Conservation (phyloP, 37 sponge, comb jelly and placozoan species). For the Trichoplax adhaerens region DNA sequence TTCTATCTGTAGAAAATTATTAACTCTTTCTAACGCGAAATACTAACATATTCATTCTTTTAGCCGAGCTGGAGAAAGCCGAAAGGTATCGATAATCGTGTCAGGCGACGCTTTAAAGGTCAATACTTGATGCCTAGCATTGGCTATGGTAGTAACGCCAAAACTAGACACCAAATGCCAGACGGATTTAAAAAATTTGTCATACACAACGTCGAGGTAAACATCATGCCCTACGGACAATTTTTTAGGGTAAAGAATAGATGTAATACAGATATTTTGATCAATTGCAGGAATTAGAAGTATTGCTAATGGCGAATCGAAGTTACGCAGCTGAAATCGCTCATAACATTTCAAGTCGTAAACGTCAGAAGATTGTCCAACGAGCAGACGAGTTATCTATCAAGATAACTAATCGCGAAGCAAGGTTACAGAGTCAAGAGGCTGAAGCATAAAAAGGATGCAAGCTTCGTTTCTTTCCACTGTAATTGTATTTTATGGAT, state of each 20-base stretch:
- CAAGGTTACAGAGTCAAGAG: slow-evolving; percentile 72
- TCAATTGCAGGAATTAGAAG: slow-evolving; percentile 65
- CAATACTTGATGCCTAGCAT: slow-evolving; percentile 81
- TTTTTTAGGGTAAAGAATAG: background rate
- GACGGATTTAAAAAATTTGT: slow-evolving; percentile 81
- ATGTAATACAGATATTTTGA: background rate
- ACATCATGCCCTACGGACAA: background rate
- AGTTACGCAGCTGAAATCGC: slow-evolving; percentile 91
- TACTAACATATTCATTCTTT: background rate
- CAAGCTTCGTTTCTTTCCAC: no score
- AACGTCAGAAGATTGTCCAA: slow-evolving; percentile 81
- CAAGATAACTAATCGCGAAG: slow-evolving; percentile 67
- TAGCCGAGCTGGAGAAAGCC: slow-evolving; percentile 91
- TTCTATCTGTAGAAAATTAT: no score
- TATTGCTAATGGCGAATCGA: slow-evolving; percentile 86
- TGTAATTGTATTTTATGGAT: no score
- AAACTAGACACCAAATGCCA: slow-evolving; percentile 66
- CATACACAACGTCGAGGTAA: slow-evolving; percentile 77
- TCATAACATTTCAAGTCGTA: slow-evolving; percentile 71
- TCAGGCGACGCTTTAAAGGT: slow-evolving; percentile 86
- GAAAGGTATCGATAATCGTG: slow-evolving; percentile 94
- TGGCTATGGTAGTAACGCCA: slow-evolving; percentile 89
- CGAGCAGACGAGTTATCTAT: slow-evolving; percentile 80
- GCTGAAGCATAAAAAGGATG: slow-evolving; percentile 19
- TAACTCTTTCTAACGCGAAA: no score